Conservation (phyloP, 2,113 vertebrate species). For the Thamnaconus septentrionalis region DNA sequence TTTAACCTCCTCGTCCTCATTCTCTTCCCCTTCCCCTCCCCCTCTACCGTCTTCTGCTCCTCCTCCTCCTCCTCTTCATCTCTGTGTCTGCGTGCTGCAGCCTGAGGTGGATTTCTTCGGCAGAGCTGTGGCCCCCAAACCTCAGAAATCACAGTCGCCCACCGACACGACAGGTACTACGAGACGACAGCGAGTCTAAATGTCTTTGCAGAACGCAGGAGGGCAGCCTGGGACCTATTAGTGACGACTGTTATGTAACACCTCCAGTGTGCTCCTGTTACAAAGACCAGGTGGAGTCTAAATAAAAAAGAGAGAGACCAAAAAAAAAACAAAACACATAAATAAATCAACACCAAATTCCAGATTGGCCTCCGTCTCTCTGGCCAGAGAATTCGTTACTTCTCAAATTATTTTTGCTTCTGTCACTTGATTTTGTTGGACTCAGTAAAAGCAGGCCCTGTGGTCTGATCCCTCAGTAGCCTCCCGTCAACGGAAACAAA, state of each 20-base stretch:
- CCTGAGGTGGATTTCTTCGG: conserved; percentile 80
- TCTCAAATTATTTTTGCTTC: no score
- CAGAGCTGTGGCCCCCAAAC: conserved; percentile 64
- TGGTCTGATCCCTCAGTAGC: neutral
- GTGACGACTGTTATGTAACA: conserved; percentile 16
- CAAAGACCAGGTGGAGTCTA: no score
- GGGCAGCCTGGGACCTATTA: no score
- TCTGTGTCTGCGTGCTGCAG: conserved; percentile 49
- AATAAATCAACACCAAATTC: no score
- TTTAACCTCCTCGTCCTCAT: conserved; percentile 1
- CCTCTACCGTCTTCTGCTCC: no score
- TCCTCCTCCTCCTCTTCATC: no score
- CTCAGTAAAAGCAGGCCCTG: neutral
- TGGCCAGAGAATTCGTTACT: no score
- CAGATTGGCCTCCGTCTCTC: no score
- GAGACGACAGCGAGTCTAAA: conserved; percentile 3
- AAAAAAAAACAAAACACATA: no score
- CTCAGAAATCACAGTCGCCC: conserved; percentile 32
- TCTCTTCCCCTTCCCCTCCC: no score
- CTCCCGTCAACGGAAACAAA: conserved; percentile 8
- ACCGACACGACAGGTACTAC: conserved; percentile 58
- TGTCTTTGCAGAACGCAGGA: neutral
- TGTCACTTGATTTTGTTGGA: neutral
- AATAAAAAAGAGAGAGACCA: no score
- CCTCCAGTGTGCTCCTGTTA: neutral